These are phyloP conservation scores for Pristionchus entomophagus DNA, from an alignment of 2,888 invertebrate species.

Conservation along the genomic window DNA sequence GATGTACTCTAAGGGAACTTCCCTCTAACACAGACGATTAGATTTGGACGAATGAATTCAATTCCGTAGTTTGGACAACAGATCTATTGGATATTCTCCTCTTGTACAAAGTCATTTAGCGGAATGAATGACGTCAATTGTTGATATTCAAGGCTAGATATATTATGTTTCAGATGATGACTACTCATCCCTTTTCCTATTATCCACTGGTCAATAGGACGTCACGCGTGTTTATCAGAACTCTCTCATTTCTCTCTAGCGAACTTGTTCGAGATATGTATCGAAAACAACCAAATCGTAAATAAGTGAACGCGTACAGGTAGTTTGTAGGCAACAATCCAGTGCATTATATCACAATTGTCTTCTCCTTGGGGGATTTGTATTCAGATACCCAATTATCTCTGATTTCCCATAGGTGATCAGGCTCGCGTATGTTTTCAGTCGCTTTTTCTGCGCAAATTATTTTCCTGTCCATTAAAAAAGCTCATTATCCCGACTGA, in stretches of 20 bases:
- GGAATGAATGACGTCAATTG: neutral
- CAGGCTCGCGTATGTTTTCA: no score
- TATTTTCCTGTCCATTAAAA: neutral
- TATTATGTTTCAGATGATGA: neutral
- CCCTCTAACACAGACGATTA: neutral
- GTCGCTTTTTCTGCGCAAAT: neutral
- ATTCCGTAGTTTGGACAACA: neutral
- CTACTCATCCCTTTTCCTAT: neutral
- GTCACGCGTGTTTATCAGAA: constrained; percentile 1
- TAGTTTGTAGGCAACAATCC: neutral
- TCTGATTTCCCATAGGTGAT: neutral
- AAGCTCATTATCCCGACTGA: neutral
- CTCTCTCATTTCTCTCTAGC: neutral
- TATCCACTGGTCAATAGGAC: neutral
- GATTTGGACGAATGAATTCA: neutral
- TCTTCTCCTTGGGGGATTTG: neutral
- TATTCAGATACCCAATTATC: neutral
- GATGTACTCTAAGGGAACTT: neutral
- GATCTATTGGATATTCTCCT: neutral
- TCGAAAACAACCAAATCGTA: neutral
- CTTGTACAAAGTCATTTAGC: neutral
- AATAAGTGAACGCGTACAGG: neutral
- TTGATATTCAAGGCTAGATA: no score
- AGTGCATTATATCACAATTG: neutral
- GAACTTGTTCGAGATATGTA: neutral